Evolutionary conservation across 1,140 invertebrate species (phyloP).

Genomic region (Diachasma alloeum): DNA sequence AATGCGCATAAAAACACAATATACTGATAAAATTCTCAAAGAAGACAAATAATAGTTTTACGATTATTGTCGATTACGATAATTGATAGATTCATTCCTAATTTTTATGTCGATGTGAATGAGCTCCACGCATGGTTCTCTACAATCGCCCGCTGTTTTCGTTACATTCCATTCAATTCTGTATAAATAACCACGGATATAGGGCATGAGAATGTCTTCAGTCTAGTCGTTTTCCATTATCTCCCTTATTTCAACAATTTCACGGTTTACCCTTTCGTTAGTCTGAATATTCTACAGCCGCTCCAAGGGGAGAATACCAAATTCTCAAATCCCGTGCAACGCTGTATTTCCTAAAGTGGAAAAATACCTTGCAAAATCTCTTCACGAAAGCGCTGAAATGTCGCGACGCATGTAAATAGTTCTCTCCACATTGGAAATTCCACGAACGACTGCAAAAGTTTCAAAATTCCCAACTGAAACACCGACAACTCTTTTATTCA

Average conservation of each 20-base stretch:
- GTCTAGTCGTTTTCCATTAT: background rate
- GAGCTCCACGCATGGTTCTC: too few species aligned
- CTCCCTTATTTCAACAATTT: background rate
- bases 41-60: too few species aligned
- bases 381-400: slow-evolving; percentile 7
- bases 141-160: background rate
- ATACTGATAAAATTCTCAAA: too few species aligned
- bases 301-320: background rate
- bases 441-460: background rate
- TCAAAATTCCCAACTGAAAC: background rate
- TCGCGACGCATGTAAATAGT: slow-evolving; percentile 10
- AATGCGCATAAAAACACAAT: too few species aligned
- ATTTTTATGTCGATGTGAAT: slow-evolving; percentile 5
- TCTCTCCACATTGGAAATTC: slow-evolving; percentile 6
- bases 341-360: background rate
- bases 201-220: background rate
- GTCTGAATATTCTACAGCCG: background rate
- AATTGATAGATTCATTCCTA: background rate
- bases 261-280: background rate
- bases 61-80: background rate
- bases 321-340: background rate
- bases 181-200: background rate
- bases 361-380: slow-evolving; percentile 9
- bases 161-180: background rate
- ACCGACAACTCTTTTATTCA: background rate